A percentile compares a stretch with the other conserved stretches of the same genome.
phyloP scores from a whole-genome alignment of 2,797 vertebrate species.

The Microctenopoma stevenorrisi region DNA sequence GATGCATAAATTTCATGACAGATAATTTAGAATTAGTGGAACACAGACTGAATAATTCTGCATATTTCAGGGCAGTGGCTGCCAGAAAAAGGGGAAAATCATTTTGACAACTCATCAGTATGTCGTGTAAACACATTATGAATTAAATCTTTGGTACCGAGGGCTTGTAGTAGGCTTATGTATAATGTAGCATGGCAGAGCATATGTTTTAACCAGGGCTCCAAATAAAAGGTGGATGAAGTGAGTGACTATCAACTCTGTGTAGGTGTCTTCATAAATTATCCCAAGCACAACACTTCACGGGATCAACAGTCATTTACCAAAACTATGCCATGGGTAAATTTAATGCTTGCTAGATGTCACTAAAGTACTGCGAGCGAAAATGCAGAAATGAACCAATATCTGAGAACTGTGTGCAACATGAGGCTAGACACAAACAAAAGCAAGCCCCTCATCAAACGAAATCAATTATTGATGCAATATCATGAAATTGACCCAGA shows the following conservation, averaged over 20 bases:
- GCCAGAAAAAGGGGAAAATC: constrained; percentile 62
- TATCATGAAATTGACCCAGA: constrained; percentile 76
- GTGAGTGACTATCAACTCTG: constrained; percentile 79
- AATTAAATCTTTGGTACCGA: constrained; percentile 78
- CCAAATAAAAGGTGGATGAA: constrained; percentile 84
- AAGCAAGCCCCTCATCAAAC: constrained; percentile 65
- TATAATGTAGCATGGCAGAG: constrained; percentile 80
- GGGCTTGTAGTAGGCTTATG: constrained; percentile 78
- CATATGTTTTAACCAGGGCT: constrained; percentile 77
- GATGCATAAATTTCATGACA: constrained; percentile 64
- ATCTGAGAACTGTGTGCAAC: constrained; percentile 56
- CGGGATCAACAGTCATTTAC: constrained; percentile 82
- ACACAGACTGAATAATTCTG: constrained; percentile 68
- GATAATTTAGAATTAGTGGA: constrained; percentile 67
- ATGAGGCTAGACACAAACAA: constrained; percentile 64
- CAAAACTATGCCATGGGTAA: constrained; percentile 74
- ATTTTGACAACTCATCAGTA: constrained; percentile 73
- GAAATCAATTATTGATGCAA: constrained; percentile 78
- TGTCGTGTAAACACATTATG: constrained; percentile 76
- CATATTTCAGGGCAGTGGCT: constrained; percentile 67
- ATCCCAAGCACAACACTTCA: constrained; percentile 76
- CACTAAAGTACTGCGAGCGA: constrained; percentile 48
- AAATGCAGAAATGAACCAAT: constrained; percentile 51
- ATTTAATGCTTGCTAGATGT: constrained; percentile 69
- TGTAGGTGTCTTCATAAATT: constrained; percentile 86